Evolutionary conservation across 1,140 invertebrate species (phyloP).

Genomic region (Triops longicaudatus): DNA sequence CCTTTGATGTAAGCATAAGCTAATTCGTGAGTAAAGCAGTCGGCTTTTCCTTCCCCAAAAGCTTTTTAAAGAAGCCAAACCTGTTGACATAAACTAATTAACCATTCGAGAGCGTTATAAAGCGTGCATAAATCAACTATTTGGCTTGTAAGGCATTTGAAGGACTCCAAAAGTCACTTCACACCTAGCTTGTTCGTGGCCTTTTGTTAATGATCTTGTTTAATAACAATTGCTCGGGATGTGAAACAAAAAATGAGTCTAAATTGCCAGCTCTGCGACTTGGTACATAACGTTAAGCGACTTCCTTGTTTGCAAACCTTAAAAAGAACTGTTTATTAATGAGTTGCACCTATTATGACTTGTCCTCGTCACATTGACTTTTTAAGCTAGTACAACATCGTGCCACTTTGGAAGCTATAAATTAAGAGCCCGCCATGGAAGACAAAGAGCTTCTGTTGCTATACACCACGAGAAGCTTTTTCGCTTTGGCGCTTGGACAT

Average conservation of each 20-base stretch:
- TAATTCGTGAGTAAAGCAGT: background rate
- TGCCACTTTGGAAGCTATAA: background rate
- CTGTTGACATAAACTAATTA: background rate
- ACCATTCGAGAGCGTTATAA: background rate
- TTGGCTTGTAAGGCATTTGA: background rate
- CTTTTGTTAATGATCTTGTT: background rate
- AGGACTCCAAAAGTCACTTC: background rate
- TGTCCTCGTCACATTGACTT: background rate
- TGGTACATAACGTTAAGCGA: background rate
- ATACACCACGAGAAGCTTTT: background rate
- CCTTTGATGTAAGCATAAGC: background rate
- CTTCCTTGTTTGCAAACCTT: background rate
- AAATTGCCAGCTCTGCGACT: background rate
- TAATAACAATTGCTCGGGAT: background rate
- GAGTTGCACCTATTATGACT: background rate
- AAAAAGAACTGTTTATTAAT: background rate
- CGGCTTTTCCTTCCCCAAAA: background rate
- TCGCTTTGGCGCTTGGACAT: background rate
- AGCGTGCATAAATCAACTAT: background rate
- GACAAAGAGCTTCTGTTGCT: constrained; percentile 11
- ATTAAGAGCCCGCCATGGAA: constrained; percentile 1
- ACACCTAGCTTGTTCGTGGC: background rate
- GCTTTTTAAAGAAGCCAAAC: background rate
- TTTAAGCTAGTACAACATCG: background rate
- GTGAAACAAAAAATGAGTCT: background rate